These are phyloP conservation scores for Leptinotarsa lineolata DNA, from an alignment of 1,140 invertebrate species.

Conservation along the genomic window DNA sequence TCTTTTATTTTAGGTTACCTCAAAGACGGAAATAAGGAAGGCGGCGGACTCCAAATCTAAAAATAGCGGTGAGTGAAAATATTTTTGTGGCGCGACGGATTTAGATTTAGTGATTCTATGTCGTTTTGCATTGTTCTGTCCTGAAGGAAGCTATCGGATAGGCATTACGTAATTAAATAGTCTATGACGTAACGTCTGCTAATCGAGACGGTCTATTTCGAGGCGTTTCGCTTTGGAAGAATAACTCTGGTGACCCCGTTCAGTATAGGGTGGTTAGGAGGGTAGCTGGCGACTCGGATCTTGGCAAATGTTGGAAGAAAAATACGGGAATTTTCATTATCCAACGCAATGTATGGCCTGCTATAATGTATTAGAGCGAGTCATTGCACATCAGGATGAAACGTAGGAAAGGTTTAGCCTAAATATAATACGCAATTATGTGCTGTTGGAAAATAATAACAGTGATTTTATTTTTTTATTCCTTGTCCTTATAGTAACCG, in stretches of 20 bases:
- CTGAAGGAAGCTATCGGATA: slow-evolving; percentile 36
- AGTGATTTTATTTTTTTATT: no score
- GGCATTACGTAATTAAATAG: slow-evolving; percentile 40
- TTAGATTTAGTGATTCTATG: slow-evolving; percentile 17
- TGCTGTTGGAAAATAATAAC: no score
- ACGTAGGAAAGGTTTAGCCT: no score
- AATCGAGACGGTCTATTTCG: slow-evolving; percentile 38
- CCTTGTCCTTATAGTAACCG: no score
- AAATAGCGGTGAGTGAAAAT: slow-evolving; percentile 19
- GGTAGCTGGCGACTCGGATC: neutral
- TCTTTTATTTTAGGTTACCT: slow-evolving; percentile 13
- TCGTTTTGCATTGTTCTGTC: slow-evolving; percentile 23
- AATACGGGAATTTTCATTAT: no score
- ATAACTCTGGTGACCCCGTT: slow-evolving; percentile 29
- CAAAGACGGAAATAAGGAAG: slow-evolving; percentile 7
- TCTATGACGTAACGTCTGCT: slow-evolving; percentile 40
- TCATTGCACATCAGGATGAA: no score
- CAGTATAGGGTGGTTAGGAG: neutral
- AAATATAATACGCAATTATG: no score
- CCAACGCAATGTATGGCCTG: no score
- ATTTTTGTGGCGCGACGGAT: slow-evolving; percentile 12
- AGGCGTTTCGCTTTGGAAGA: slow-evolving; percentile 15
- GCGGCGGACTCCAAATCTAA: slow-evolving; percentile 6
- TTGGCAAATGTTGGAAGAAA: neutral
- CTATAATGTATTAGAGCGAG: no score